Conservation (phyloP, 1,140 invertebrate species). For the Tetragonula clypearis region DNA sequence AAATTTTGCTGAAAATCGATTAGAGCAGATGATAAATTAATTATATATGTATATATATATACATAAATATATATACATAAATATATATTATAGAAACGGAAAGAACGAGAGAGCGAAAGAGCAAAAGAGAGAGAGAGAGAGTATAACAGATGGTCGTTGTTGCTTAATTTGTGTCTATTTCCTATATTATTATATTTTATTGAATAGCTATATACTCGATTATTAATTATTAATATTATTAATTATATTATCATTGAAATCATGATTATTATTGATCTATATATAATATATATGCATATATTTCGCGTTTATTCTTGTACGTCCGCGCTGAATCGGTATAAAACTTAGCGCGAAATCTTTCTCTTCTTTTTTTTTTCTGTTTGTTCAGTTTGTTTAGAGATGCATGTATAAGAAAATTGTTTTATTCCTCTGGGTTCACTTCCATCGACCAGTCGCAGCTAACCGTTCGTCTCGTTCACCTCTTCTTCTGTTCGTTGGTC, state of each 20-base stretch:
- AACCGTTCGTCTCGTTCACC: not conserved
- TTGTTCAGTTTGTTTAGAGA: not conserved
- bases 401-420: not conserved
- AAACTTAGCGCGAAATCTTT: not conserved
- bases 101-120: not conserved
- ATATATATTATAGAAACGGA: conserved; percentile 48
- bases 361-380: conserved; percentile 7
- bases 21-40: conserved; percentile 58
- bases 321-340: conserved; percentile 5
- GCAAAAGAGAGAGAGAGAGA: conserved; percentile 24
- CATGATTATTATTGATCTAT: conserved; percentile 45
- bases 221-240: conserved; percentile 70
- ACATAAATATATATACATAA: conserved; percentile 51
- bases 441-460: not conserved
- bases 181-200: conserved; percentile 81
- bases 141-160: conserved; percentile 77
- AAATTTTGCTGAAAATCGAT: not conserved
- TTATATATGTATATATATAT: conserved; percentile 58
- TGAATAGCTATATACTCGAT: conserved; percentile 79
- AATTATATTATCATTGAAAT: conserved; percentile 51
- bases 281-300: conserved; percentile 60
- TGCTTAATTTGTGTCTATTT: conserved; percentile 82
- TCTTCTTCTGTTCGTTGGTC: not conserved
- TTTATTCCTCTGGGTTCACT: not conserved
- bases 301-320: conserved; percentile 35